Conservation (phyloP, 53 echinoderm and acorn worm genomes). For the Crossaster papposus region DNA sequence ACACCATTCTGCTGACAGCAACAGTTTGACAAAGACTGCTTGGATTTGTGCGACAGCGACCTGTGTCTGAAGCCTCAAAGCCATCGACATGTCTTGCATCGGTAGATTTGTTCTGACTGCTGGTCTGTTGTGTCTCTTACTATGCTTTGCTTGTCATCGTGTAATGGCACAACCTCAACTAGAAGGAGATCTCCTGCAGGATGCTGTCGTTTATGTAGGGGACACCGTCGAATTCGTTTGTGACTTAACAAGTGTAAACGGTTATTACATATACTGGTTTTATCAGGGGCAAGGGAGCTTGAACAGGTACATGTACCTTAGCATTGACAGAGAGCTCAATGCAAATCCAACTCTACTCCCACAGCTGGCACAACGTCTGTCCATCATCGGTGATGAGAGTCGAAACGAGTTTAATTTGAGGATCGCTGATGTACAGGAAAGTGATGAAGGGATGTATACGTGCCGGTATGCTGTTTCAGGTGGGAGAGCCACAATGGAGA, state of each 20-base stretch:
- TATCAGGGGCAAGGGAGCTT: background rate
- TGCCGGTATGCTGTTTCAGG: background rate
- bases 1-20: too few species aligned
- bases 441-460: conserved; percentile 6
- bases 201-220: background rate
- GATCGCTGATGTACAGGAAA: background rate
- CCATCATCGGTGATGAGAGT: background rate
- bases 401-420: conserved; percentile 2
- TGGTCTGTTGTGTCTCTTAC: too few species aligned
- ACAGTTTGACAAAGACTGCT: too few species aligned
- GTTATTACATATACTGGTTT: background rate
- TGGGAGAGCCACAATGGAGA: too few species aligned
- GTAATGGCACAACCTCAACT: background rate
- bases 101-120: too few species aligned
- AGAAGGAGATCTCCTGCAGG: background rate
- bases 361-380: background rate
- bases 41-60: too few species aligned
- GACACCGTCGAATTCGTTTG: conserved; percentile 3
- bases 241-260: background rate
- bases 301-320: too few species aligned
- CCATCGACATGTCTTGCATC: too few species aligned
- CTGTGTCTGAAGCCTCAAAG: too few species aligned
- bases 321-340: background rate
- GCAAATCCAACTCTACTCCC: background rate
- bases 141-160: too few species aligned